These are phyloP conservation scores for Globia sparganii DNA, from an alignment of 2,888 invertebrate species.

Conservation along the genomic window DNA sequence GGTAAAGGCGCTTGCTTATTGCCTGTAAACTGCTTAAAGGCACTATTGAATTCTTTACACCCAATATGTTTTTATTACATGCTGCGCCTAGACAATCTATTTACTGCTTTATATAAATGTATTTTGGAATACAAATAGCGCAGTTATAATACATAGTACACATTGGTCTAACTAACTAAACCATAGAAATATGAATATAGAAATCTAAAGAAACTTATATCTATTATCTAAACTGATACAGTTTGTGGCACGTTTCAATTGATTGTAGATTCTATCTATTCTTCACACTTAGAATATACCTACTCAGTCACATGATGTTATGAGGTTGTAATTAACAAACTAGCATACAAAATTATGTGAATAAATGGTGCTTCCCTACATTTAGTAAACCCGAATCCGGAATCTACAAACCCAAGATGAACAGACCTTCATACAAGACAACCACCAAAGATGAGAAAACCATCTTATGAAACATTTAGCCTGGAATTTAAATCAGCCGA, in stretches of 20 bases:
- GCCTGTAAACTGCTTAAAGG: constrained; percentile 48
- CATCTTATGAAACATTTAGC: constrained; percentile 23
- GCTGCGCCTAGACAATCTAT: constrained; percentile 22
- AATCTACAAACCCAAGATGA: neutral
- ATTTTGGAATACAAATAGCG: constrained; percentile 29
- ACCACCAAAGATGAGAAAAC: too few relatives aligned
- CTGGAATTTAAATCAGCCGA: constrained; percentile 21
- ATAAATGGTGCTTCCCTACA: neutral
- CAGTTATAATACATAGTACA: constrained; percentile 12
- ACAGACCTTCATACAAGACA: neutral
- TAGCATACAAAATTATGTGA: neutral
- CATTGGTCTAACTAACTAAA: neutral
- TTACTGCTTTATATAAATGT: constrained; percentile 10
- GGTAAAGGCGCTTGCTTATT: constrained; percentile 37
- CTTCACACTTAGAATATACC: neutral
- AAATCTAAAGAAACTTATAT: too few relatives aligned
- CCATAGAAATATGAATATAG: too few relatives aligned
- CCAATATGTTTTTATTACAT: constrained; percentile 55
- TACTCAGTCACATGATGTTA: neutral
- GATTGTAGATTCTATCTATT: too few relatives aligned
- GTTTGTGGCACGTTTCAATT: neutral
- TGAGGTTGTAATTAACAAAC: too few relatives aligned
- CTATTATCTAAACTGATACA: neutral
- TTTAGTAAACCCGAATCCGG: neutral
- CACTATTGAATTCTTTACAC: constrained; percentile 53